Base-by-base conservation (phyloP, 2,888 invertebrate genomes). In the Alloplasta piceator region DNA sequence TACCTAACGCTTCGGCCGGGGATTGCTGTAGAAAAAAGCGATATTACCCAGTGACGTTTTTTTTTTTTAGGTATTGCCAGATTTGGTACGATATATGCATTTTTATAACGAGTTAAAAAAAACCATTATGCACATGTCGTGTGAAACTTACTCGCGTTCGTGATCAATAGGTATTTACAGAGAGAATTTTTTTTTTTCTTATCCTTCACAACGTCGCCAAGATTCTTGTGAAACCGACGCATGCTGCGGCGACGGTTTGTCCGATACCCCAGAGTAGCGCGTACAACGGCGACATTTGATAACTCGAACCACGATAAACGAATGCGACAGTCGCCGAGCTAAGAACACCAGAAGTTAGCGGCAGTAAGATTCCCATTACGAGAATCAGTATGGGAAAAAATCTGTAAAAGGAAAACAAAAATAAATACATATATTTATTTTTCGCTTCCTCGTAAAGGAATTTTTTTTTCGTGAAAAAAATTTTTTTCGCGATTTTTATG, bases 181-280 rank as follows among this genome's bases (percentile, higher is more conserved):
- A 39, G 26, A 36, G 4, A 39, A 50, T 52, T 50, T n/a, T 58
- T 10, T 52, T 52, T 38, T n/a, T 38, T 58, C 6, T 36, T 46
- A 43, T 60, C 56, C 2, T 38, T 95, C 96, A 98, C 90, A 98
- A 94, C 76, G 98, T 98, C 70, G 98, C 98, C 88, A 98, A 94
- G 87, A 98, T 97, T 91, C 98, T 95, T 81, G 98, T 98, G 91
- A 98, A 98, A 78, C 98, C 98, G 88, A 98, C 95, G 86, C 97
- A 96, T 84, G 97, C 97, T 64, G 97, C 96, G 60, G 98, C 93
- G 82, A 97, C 94, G 72, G 98, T 98, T 93, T 98, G 98, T 83
- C 98, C 98, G 70, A 98, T 96, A 75, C 98, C 98, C 97, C 98
- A 98, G 86, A 98, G 94, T 93, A 98, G 95, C 71, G 98, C 98